These are phyloP conservation scores for Rhinophrynus dorsalis DNA, from an alignment of 2,797 vertebrate species.

Conservation along the genomic window DNA sequence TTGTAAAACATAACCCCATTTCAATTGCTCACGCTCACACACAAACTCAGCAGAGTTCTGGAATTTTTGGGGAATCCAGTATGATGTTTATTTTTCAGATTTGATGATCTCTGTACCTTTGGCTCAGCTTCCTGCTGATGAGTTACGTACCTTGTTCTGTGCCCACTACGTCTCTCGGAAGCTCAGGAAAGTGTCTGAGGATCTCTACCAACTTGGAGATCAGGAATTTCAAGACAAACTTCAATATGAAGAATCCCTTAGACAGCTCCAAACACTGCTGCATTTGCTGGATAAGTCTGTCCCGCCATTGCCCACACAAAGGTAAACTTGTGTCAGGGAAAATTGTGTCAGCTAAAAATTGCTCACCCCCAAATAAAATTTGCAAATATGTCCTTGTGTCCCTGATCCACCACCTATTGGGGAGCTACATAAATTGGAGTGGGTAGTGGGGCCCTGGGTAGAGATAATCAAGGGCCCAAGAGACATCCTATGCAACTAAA, in stretches of 20 bases:
- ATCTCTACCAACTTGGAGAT: conserved; percentile 63
- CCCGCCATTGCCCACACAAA: conserved; percentile 61
- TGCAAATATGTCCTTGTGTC: no score
- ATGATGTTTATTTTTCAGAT: neutral
- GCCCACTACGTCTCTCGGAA: conserved; percentile 70
- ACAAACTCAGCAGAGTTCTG: no score
- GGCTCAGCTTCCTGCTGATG: conserved; percentile 19
- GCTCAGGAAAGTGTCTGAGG: conserved; percentile 63
- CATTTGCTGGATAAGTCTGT: conserved; percentile 71
- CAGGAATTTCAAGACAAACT: conserved; percentile 57
- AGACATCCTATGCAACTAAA: no score
- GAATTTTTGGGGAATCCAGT: no score
- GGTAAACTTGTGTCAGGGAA: conserved; percentile 64
- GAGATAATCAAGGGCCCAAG: no score
- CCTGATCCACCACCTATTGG: no score
- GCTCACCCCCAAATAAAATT: no score
- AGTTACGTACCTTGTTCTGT: conserved; percentile 72
- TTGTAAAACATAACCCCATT: no score
- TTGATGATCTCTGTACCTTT: neutral
- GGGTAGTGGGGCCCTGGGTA: no score
- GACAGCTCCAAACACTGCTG: conserved; percentile 60
- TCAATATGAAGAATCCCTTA: conserved; percentile 60
- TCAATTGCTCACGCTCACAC: no score
- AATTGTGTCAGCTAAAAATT: no score
- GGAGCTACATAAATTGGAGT: no score